Percentiles rank a stretch among this genome's conserved stretches.
Evolutionary conservation across 2,888 invertebrate species (phyloP).

Genomic region (Amblyjoppa proteus): DNA sequence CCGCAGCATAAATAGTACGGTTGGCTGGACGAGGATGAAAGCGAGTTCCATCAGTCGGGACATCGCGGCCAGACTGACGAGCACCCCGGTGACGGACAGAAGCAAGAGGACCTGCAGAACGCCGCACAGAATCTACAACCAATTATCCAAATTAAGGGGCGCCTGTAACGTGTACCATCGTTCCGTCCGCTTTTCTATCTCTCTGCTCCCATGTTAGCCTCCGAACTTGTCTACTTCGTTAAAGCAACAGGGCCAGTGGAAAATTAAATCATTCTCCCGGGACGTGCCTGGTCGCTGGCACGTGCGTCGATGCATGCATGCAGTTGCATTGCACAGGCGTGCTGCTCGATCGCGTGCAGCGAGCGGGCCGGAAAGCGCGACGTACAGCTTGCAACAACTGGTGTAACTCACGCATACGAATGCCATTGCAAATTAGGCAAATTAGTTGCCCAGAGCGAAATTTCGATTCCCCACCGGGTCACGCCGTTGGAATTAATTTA

Average conservation of each 20-base stretch:
- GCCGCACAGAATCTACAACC: constrained; percentile 69
- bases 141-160: constrained; percentile 25
- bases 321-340: not conserved
- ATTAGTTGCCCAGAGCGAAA: constrained; percentile 3
- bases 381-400: constrained; percentile 22
- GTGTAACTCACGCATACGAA: constrained; percentile 59
- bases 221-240: constrained; percentile 37
- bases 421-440: constrained; percentile 47
- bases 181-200: not conserved
- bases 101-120: constrained; percentile 71
- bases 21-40: constrained; percentile 72
- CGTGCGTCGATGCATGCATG: constrained; percentile 6
- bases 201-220: not conserved
- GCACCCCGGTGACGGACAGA: constrained; percentile 73
- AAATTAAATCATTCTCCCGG: constrained; percentile 49
- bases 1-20: constrained; percentile 71
- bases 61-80: constrained; percentile 74
- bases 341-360: constrained; percentile 10
- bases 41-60: constrained; percentile 75
- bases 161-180: not conserved
- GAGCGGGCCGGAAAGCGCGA: not conserved
- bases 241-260: constrained; percentile 1
- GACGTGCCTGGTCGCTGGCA: not conserved
- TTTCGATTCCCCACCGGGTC: not conserved
- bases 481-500: constrained; percentile 3